Conservation (phyloP, 2,113 vertebrate genomes). For the Urocitellus parryii region DNA sequence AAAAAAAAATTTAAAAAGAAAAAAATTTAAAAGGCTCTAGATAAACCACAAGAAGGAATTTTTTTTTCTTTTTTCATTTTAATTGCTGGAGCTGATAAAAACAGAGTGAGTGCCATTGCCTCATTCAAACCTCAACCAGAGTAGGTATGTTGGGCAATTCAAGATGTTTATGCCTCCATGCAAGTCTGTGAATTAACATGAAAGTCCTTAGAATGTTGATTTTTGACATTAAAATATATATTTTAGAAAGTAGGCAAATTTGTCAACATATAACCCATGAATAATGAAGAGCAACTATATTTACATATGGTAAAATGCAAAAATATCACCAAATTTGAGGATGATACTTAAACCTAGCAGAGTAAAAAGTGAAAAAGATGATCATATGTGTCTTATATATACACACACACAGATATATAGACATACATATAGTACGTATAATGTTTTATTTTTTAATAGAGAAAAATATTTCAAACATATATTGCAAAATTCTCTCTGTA, state of each 20-base stretch:
- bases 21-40: not conserved
- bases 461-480: not conserved
- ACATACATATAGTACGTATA: not conserved
- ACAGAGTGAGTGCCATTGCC: fast-evolving
- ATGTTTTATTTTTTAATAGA: not conserved
- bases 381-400: not conserved
- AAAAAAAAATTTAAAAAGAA: too few species aligned
- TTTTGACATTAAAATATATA: conserved; percentile 4
- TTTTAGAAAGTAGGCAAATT: not conserved
- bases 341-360: not conserved
- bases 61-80: not conserved
- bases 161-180: not conserved
- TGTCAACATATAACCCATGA: not conserved
- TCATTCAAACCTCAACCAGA: not conserved
- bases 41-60: not conserved
- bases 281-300: not conserved
- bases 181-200: not conserved
- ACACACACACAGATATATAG: not conserved
- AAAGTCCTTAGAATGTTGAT: not conserved
- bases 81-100: not conserved
- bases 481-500: not conserved
- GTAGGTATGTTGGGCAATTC: not conserved
- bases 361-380: not conserved
- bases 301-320: not conserved
- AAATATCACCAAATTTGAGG: not conserved